Evolutionary conservation across 2,888 invertebrate species (phyloP).

Genomic region (Erannis defoliaria): DNA sequence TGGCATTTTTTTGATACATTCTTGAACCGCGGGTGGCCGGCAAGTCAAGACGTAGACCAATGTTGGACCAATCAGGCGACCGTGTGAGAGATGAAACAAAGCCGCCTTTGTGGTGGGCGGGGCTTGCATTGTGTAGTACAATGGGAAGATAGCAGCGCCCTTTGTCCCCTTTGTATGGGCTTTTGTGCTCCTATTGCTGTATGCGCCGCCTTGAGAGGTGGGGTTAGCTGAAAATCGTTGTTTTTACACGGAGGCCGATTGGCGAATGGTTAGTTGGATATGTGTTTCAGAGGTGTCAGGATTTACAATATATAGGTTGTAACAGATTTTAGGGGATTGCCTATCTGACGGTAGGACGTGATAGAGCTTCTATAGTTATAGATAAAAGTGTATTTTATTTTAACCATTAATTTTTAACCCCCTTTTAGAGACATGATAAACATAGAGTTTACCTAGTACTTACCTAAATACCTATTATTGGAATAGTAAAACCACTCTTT

Average conservation of each 20-base stretch:
- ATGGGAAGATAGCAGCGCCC: constrained; percentile 80
- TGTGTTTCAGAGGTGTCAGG: constrained; percentile 19
- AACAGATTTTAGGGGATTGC: too few species aligned
- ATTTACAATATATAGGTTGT: background rate
- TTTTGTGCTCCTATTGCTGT: constrained; percentile 57
- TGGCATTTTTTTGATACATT: constrained; percentile 43
- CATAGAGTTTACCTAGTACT: too few species aligned
- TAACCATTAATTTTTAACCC: too few species aligned
- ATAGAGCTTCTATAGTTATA: too few species aligned
- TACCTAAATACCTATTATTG: too few species aligned
- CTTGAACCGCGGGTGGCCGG: constrained; percentile 65
- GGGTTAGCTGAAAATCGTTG: constrained; percentile 60
- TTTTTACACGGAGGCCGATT: constrained; percentile 57
- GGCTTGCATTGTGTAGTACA: constrained; percentile 77
- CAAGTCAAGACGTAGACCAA: constrained; percentile 31
- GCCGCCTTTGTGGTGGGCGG: constrained; percentile 76
- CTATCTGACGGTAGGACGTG: too few species aligned
- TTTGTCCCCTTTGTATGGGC: constrained; percentile 75
- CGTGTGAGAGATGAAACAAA: constrained; percentile 77
- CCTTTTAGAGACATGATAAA: too few species aligned
- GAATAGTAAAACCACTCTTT: too few species aligned
- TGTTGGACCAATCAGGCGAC: constrained; percentile 68
- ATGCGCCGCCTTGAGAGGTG: constrained; percentile 51
- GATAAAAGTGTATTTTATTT: too few species aligned
- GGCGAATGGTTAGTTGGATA: constrained; percentile 41